Base-by-base conservation (phyloP, 2,888 invertebrate genomes). In the Agrilus cyanescens region DNA sequence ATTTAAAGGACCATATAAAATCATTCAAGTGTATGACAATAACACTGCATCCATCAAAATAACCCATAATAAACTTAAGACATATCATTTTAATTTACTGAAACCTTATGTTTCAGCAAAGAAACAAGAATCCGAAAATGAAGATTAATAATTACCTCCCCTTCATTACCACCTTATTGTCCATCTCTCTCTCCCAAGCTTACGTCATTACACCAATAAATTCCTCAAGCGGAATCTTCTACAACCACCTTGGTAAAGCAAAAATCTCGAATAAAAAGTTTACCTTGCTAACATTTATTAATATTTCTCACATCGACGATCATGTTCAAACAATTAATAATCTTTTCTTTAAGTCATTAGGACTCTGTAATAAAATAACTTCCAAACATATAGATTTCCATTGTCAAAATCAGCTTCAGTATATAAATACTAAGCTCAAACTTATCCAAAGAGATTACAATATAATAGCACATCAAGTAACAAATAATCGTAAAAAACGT, bases 1-100 rank as follows among this genome's bases (percentile, higher is more conserved):
- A 14, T 47, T 38, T 29, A 14, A 38, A 39, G 45, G 47, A 6
- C 38, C 45, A 1, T 47, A 42, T 37, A 41, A 40, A 37, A 47
- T 47, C 12, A 37, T 37, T 15, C 35, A 42, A 40, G 37, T 46
- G 4, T 32, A 43, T 35, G 15, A 36, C 14, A 40, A 40, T 12
- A 34, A 40, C 5, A 40, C 40, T n/a, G n/a, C n/a, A n/a, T n/a
- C n/a, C n/a, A n/a, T n/a, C n/a, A n/a, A n/a, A n/a, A n/a, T n/a
- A n/a, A n/a, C n/a, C n/a, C n/a, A n/a, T n/a, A 40, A 33, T 12
- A 40, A 40, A 25, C 12, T 33, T 18, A 10, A 4, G 13, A 40
- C 33, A 20, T 40, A 40, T 31, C 33, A 40, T 25, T 40, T 40
- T 25, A 12, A 40, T 12, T 10, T 40, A 33, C 33, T 20, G 7